A percentile compares a stretch with the other conserved stretches of the same genome.
phyloP scores from a whole-genome alignment of 2,113 vertebrate species.

The Elgaria multicarinata region DNA sequence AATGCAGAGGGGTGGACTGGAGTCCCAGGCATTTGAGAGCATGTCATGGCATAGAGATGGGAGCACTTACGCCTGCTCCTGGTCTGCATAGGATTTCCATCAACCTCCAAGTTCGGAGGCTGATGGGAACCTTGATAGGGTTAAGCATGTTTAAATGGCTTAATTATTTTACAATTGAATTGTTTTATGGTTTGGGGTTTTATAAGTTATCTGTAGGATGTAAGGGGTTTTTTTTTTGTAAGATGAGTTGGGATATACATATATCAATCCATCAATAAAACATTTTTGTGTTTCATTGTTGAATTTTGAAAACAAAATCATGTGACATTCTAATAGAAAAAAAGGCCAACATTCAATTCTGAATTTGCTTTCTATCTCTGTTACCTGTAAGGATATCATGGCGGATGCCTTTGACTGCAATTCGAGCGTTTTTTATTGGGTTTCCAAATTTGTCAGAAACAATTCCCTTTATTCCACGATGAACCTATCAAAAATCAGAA shows the following conservation, averaged over 20 bases:
- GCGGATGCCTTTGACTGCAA: slow-evolving; percentile 87
- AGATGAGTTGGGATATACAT: neutral
- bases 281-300: neutral
- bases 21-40: too few relatives aligned
- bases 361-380: neutral
- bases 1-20: too few relatives aligned
- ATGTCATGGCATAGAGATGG: too few relatives aligned
- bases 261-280: neutral
- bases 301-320: neutral
- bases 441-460: slow-evolving; percentile 88
- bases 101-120: too few relatives aligned
- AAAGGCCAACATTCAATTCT: neutral
- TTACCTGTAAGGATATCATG: slow-evolving; percentile 94
- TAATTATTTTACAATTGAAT: neutral
- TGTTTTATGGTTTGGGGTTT: neutral
- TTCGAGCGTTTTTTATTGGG: slow-evolving; percentile 88
- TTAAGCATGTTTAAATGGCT: neutral
- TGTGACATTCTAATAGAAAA: neutral
- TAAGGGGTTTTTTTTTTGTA: neutral
- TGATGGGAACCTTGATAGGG: too few relatives aligned
- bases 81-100: too few relatives aligned
- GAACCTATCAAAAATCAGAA: slow-evolving; percentile 79
- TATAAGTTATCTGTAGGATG: neutral
- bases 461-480: slow-evolving; percentile 92
- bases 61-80: too few relatives aligned